Evolutionary conservation across 2,888 invertebrate species (phyloP).

Genomic region (Empis livida): DNA sequence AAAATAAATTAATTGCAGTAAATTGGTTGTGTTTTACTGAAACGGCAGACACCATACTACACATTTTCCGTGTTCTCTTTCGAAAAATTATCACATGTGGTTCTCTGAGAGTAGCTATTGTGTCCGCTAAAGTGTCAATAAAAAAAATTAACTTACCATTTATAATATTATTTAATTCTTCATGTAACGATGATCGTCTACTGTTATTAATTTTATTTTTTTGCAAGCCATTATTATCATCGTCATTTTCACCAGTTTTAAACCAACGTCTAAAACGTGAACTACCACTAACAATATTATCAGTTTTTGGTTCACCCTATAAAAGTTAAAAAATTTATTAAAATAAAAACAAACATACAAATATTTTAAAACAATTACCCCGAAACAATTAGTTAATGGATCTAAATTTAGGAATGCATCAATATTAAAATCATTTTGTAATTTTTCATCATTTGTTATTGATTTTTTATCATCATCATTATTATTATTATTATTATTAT

Average conservation of each 20-base stretch:
- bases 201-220: constrained; percentile 22
- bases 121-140: too few relatives aligned
- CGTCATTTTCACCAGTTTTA: constrained; percentile 30
- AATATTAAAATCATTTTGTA: constrained; percentile 51
- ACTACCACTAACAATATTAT: constrained; percentile 38
- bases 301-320: constrained; percentile 46
- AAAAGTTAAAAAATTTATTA: constrained; percentile 21
- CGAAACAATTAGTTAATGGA: constrained; percentile 56
- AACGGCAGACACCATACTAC: too few relatives aligned
- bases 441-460: background rate
- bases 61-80: too few relatives aligned
- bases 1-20: background rate
- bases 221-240: constrained; percentile 5
- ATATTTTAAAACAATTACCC: constrained; percentile 39
- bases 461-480: background rate
- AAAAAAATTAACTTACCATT: constrained; percentile 42
- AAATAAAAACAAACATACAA: background rate
- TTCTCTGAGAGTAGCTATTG: too few relatives aligned
- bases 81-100: too few relatives aligned
- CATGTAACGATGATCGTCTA: constrained; percentile 45
- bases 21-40: too few relatives aligned
- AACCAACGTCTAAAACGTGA: constrained; percentile 76
- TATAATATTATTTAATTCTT: constrained; percentile 51
- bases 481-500: constrained; percentile 4
- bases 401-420: constrained; percentile 78